phyloP scores from a whole-genome alignment of 35 echinoderm and acorn worm species.

The Acanthaster planci region DNA sequence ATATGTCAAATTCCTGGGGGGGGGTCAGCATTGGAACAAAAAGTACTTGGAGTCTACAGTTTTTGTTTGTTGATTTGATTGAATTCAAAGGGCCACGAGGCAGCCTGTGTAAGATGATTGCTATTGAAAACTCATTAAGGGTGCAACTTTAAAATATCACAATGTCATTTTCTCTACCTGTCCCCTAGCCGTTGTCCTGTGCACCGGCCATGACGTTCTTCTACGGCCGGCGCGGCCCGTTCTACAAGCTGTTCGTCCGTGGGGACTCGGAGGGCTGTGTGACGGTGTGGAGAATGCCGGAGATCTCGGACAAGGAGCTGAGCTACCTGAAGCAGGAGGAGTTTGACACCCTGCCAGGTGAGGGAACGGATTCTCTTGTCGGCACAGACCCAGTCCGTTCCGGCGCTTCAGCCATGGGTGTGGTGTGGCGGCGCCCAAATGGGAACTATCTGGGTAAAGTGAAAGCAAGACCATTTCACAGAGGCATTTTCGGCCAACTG shows the following conservation, averaged over 20 bases:
- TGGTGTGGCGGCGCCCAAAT: too few relatives aligned
- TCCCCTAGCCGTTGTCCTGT: slow-evolving; percentile 80
- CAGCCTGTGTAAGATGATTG: too few relatives aligned
- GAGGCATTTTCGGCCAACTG: not conserved
- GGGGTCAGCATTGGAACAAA: too few relatives aligned
- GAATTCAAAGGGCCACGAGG: too few relatives aligned
- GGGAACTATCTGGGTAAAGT: too few relatives aligned
- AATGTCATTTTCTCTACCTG: too few relatives aligned
- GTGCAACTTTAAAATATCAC: too few relatives aligned
- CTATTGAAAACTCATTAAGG: too few relatives aligned
- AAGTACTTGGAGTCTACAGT: too few relatives aligned
- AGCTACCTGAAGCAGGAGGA: slow-evolving; percentile 97
- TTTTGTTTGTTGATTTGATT: too few relatives aligned
- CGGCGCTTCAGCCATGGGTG: too few relatives aligned
- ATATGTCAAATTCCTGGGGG: too few relatives aligned
- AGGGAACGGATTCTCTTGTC: not conserved
- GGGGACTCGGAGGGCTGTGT: slow-evolving; percentile 78
- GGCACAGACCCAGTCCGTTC: not conserved
- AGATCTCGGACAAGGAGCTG: slow-evolving; percentile 94
- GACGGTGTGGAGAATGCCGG: slow-evolving; percentile 87
- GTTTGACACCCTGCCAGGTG: slow-evolving; percentile 98
- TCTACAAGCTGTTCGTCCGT: slow-evolving; percentile 91
- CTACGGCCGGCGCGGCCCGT: slow-evolving; percentile 91
- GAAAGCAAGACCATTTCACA: not conserved
- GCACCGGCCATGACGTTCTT: slow-evolving; percentile 97